phyloP scores from a whole-genome alignment of 2,797 vertebrate species.

The Xiphorhynchus erythropygius region DNA sequence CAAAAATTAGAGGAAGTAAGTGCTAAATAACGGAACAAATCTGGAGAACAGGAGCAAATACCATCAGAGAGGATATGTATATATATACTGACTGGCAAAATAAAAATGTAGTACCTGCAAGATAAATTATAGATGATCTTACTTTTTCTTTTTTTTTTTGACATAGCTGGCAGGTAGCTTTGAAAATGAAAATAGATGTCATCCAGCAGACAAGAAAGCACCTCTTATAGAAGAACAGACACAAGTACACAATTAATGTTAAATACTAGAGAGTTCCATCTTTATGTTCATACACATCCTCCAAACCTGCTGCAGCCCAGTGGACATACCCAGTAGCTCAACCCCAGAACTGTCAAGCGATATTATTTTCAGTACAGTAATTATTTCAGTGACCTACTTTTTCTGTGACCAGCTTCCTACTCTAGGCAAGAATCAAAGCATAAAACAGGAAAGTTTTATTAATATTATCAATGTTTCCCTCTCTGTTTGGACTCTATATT shows the following conservation, averaged over 20 bases:
- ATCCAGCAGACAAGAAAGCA: neutral
- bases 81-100: neutral
- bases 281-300: slow-evolving; percentile 34
- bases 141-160: neutral
- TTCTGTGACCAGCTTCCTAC: slow-evolving; percentile 51
- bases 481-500: neutral
- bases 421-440: slow-evolving; percentile 58
- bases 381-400: slow-evolving; percentile 79
- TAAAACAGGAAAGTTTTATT: slow-evolving; percentile 27
- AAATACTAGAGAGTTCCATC: slow-evolving; percentile 34
- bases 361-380: slow-evolving; percentile 75
- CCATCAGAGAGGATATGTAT: neutral
- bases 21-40: neutral
- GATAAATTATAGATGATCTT: neutral
- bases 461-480: neutral
- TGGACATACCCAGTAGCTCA: slow-evolving; percentile 56
- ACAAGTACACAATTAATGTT: slow-evolving; percentile 15
- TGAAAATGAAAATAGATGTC: slow-evolving; percentile 5
- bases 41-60: neutral
- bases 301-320: slow-evolving; percentile 32
- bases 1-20: neutral
- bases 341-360: slow-evolving; percentile 69
- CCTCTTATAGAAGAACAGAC: slow-evolving; percentile 17
- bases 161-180: neutral
- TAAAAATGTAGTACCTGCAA: neutral